These are phyloP conservation scores for Crypturellus undulatus DNA, from an alignment of 2,113 vertebrate species.

Conservation along the genomic window DNA sequence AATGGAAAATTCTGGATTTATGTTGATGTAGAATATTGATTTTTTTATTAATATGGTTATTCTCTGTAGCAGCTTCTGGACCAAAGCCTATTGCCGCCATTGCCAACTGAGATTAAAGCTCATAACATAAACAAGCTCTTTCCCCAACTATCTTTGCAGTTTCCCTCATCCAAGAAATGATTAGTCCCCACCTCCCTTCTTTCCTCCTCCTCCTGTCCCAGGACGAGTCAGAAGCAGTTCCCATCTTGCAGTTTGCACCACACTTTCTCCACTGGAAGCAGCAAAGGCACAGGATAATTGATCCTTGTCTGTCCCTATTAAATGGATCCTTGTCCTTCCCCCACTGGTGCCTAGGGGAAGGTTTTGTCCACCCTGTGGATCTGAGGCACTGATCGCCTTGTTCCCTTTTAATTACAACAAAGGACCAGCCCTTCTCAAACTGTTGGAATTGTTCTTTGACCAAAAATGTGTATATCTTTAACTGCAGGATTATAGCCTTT, in stretches of 20 bases:
- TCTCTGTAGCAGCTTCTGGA: constrained; percentile 42
- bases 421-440: not conserved
- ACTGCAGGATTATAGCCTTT: not conserved
- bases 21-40: not conserved
- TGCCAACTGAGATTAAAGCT: constrained; percentile 20
- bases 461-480: not conserved
- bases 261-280: not conserved
- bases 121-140: not conserved
- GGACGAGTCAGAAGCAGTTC: not conserved
- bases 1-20: constrained; percentile 54
- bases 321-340: no score
- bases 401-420: not conserved
- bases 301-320: not conserved
- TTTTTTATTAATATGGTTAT: not conserved
- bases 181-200: not conserved
- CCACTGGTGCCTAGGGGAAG: not conserved
- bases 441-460: not conserved
- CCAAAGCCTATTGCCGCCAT: not conserved
- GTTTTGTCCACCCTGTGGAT: not conserved
- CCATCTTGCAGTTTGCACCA: not conserved
- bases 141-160: not conserved
- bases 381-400: not conserved
- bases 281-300: not conserved
- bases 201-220: not conserved
- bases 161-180: not conserved